These are phyloP conservation scores for Philhelius pedissequus DNA, from an alignment of 2,888 invertebrate species.

Conservation along the genomic window DNA sequence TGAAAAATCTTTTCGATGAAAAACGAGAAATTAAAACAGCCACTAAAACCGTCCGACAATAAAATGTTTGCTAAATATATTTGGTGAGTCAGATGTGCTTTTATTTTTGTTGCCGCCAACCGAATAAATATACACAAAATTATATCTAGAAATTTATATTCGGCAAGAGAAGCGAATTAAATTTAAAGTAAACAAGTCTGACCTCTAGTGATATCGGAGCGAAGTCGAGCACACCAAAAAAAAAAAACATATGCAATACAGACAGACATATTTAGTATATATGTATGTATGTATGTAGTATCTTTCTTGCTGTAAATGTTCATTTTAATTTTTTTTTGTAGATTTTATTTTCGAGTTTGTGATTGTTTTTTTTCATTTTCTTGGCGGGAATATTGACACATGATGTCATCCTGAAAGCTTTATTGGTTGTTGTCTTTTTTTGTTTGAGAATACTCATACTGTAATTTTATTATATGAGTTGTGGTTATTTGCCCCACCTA, in stretches of 20 bases:
- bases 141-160: no score
- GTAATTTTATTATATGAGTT: neutral
- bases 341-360: neutral
- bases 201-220: slow-evolving; percentile 39
- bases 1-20: slow-evolving; percentile 25
- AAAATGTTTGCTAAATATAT: slow-evolving; percentile 38
- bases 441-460: neutral
- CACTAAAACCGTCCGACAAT: neutral
- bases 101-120: slow-evolving; percentile 41
- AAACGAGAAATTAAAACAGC: slow-evolving; percentile 15
- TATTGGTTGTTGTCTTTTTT: neutral
- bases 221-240: neutral
- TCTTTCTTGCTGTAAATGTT: neutral
- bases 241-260: no score
- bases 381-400: slow-evolving; percentile 35
- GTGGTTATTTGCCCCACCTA: slow-evolving; percentile 11
- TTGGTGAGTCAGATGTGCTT: slow-evolving; percentile 51
- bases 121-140: slow-evolving; percentile 1
- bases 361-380: neutral
- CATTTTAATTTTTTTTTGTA: neutral
- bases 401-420: slow-evolving; percentile 55
- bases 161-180: slow-evolving; percentile 31
- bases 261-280: no score
- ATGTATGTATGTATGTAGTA: no score
- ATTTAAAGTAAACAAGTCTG: slow-evolving; percentile 63